These are phyloP conservation scores for Drosophila pseudotalamancana DNA, from an alignment of 2,888 invertebrate species.

Conservation along the genomic window DNA sequence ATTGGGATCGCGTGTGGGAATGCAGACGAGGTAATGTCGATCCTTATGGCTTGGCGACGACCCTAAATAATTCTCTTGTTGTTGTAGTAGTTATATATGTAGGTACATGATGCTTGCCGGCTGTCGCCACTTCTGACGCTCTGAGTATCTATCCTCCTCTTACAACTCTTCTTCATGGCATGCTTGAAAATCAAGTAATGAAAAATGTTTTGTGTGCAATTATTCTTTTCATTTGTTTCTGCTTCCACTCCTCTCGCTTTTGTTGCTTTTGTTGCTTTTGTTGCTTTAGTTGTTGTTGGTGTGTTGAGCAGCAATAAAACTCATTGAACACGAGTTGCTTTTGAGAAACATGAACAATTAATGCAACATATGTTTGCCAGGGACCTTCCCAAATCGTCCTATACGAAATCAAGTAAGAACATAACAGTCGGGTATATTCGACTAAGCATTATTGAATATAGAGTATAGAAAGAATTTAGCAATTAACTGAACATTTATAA, in stretches of 20 bases:
- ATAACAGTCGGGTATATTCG: neutral
- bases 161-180: constrained; percentile 35
- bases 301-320: constrained; percentile 78
- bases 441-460: neutral
- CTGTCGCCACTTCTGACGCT: constrained; percentile 79
- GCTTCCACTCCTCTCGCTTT: constrained; percentile 27
- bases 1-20: constrained; percentile 81
- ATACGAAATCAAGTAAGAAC: constrained; percentile 1
- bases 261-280: constrained; percentile 62
- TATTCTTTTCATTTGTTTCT: constrained; percentile 73
- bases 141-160: constrained; percentile 31
- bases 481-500: neutral
- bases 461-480: neutral
- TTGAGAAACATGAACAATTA: constrained; percentile 77
- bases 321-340: constrained; percentile 77
- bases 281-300: constrained; percentile 72
- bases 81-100: constrained; percentile 40
- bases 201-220: constrained; percentile 78
- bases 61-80: constrained; percentile 62
- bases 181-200: constrained; percentile 78
- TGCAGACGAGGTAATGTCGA: constrained; percentile 67
- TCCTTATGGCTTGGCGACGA: constrained; percentile 67
- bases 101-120: constrained; percentile 80
- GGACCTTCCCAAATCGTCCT: constrained; percentile 25
- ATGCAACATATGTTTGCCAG: constrained; percentile 74